Conservation (phyloP, 2,797 vertebrate species). For the Arctocebus calabarensis region DNA sequence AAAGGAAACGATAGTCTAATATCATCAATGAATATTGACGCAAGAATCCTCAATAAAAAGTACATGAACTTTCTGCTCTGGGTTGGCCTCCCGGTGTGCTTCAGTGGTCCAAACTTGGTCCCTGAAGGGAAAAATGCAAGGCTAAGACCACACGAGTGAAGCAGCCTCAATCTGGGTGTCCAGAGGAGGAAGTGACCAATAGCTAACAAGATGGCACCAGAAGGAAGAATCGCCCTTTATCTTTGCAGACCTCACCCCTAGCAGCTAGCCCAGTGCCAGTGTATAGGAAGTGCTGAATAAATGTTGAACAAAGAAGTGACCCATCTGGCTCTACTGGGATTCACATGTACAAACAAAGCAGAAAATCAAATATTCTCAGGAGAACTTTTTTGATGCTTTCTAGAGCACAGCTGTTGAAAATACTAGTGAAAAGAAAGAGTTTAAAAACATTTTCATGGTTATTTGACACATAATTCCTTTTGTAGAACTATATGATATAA, state of each 20-base stretch:
- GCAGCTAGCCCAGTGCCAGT: background rate
- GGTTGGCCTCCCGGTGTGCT: background rate
- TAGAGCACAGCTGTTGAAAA: slow-evolving; percentile 41
- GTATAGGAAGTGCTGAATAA: background rate
- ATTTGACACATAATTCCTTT: slow-evolving; percentile 53
- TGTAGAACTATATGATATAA: slow-evolving; percentile 33
- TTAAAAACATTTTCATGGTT: slow-evolving; percentile 58
- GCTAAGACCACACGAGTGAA: background rate
- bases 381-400: background rate
- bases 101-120: background rate
- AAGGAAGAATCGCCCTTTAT: background rate
- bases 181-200: background rate
- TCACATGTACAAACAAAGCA: background rate
- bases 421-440: slow-evolving; percentile 35
- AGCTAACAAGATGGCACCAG: background rate
- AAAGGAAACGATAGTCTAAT: too few species aligned
- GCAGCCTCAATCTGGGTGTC: background rate
- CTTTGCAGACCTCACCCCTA: background rate
- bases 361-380: background rate
- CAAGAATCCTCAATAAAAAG: too few species aligned
- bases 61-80: background rate
- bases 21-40: too few species aligned
- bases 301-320: background rate
- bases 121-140: background rate
- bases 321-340: background rate